phyloP scores from a whole-genome alignment of 37 sponge, comb jelly and placozoan genomes.

The Aplysina aerophoba region DNA sequence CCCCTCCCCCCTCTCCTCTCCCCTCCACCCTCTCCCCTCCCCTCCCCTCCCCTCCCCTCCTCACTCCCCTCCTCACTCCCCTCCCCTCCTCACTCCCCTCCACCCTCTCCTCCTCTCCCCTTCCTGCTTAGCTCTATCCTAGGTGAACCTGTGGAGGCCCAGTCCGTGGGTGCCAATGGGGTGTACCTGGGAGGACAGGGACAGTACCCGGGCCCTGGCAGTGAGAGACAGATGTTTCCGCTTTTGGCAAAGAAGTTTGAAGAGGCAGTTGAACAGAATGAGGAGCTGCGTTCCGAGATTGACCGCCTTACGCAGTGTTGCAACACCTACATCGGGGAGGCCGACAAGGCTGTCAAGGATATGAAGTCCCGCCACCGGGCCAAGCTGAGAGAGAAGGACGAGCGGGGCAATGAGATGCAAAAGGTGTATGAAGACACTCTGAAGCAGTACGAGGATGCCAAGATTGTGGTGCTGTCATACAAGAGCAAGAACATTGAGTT shows the following conservation, averaged over 20 bases:
- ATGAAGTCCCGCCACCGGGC: not conserved
- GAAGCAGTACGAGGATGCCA: slow-evolving; percentile 31
- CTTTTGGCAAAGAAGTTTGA: not conserved
- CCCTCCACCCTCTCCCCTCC: slow-evolving; percentile 9
- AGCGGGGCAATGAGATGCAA: too few species aligned
- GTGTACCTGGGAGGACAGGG: too few species aligned
- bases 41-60: not conserved
- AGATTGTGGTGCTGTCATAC: slow-evolving; percentile 31
- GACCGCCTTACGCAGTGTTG: not conserved
- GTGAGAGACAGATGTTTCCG: not conserved
- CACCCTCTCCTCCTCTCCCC: not conserved
- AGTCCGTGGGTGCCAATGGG: too few species aligned
- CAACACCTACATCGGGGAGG: not conserved
- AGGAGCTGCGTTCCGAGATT: not conserved
- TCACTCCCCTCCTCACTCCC: not conserved
- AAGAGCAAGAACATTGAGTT: slow-evolving; percentile 40
- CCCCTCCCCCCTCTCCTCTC: not conserved
- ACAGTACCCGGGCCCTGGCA: too few species aligned
- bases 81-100: not conserved
- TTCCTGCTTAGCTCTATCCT: not conserved
- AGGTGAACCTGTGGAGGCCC: too few species aligned
- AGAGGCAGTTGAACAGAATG: not conserved
- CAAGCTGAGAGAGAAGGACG: not conserved
- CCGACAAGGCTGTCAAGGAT: not conserved
- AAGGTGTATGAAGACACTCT: not conserved